Evolutionary conservation across 2,888 invertebrate species (phyloP).

Genomic region (Bruchidius siliquastri): DNA sequence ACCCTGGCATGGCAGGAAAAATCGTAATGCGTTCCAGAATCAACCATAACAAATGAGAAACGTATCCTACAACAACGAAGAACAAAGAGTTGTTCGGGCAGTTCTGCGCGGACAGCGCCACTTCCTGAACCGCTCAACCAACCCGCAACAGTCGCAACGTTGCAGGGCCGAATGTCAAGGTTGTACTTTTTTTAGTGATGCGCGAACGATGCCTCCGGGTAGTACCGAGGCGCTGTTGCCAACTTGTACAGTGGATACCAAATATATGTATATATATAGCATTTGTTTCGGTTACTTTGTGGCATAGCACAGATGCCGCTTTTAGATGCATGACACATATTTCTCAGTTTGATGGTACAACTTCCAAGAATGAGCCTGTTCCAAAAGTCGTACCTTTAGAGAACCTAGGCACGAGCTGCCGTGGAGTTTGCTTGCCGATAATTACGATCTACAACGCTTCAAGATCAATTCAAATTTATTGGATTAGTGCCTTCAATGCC

Average conservation of each 20-base stretch:
- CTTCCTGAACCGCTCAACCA: background rate
- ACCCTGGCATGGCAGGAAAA: background rate
- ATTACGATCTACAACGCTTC: too few species aligned
- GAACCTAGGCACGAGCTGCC: too few species aligned
- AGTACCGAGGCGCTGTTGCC: background rate
- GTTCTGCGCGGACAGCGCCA: background rate
- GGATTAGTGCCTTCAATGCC: too few species aligned
- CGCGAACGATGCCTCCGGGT: slow-evolving; percentile 6
- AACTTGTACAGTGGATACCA: background rate
- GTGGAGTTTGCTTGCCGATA: too few species aligned
- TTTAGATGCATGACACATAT: too few species aligned
- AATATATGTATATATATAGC: too few species aligned
- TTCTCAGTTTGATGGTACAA: too few species aligned
- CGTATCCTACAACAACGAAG: background rate
- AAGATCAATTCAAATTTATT: too few species aligned
- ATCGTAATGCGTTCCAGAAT: background rate
- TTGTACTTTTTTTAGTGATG: slow-evolving; percentile 16
- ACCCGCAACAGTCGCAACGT: background rate
- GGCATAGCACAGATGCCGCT: too few species aligned
- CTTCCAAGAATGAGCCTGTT: too few species aligned
- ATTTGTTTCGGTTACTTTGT: too few species aligned
- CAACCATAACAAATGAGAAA: background rate
- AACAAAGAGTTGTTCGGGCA: background rate
- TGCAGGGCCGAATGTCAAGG: slow-evolving; percentile 32
- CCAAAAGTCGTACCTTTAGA: too few species aligned